Evolutionary conservation across 2,888 invertebrate genomes (phyloP).

Genomic region (Isoperla grammatica): DNA sequence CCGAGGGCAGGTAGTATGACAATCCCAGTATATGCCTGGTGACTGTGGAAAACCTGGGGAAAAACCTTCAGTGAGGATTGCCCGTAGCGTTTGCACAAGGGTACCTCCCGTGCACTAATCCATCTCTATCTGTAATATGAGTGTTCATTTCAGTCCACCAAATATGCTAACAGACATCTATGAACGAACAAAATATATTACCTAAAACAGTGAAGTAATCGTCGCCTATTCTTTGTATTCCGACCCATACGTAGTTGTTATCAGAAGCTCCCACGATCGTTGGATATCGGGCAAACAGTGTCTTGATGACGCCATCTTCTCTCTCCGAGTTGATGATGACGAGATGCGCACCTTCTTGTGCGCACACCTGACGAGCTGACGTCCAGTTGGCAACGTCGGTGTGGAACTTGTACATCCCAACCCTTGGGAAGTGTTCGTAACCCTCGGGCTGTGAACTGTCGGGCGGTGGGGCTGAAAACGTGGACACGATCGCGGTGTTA

Average conservation of each 20-base stretch:
- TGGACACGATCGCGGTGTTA: too few relatives aligned
- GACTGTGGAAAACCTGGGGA: too few relatives aligned
- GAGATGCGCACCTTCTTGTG: constrained; percentile 6
- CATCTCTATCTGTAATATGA: too few relatives aligned
- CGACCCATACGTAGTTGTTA: not conserved
- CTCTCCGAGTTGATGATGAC: constrained; percentile 3
- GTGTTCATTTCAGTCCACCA: too few relatives aligned
- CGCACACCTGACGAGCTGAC: not conserved
- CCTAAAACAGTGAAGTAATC: not conserved
- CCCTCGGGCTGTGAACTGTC: not conserved
- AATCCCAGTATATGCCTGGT: too few relatives aligned
- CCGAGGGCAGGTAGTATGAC: too few relatives aligned
- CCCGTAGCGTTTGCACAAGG: too few relatives aligned
- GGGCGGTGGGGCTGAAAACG: too few relatives aligned
- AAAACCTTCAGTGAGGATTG: too few relatives aligned
- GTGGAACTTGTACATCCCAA: constrained; percentile 21
- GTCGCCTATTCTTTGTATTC: not conserved
- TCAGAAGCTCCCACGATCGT: not conserved
- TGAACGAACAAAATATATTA: not conserved
- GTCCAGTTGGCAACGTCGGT: constrained; percentile 12
- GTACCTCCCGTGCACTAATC: too few relatives aligned
- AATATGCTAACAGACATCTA: not conserved
- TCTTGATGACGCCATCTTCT: not conserved
- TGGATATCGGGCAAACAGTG: not conserved
- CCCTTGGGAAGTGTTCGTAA: constrained; percentile 10